Conservation (phyloP, 1,140 invertebrate species). For the Drosophila prosaltans region DNA sequence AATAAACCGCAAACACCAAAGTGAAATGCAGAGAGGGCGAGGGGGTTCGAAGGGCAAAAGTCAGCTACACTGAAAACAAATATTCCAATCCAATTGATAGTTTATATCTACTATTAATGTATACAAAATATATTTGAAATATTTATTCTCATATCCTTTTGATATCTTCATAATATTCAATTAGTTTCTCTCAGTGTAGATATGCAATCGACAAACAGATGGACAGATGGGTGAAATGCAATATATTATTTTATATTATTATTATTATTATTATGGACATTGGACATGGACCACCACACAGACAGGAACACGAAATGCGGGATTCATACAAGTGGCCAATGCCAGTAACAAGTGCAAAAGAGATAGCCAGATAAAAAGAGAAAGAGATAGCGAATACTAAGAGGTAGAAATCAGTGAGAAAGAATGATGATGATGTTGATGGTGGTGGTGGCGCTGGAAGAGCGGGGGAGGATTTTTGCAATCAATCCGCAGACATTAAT, state of each 20-base stretch:
- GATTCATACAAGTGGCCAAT: slow-evolving; percentile 70
- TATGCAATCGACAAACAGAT: slow-evolving; percentile 43
- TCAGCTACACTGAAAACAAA: slow-evolving; percentile 1
- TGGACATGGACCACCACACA: slow-evolving; percentile 52
- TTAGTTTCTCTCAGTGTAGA: slow-evolving; percentile 16
- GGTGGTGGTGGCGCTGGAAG: too few species aligned
- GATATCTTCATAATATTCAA: too few species aligned
- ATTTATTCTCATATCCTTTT: too few species aligned
- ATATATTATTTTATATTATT: slow-evolving; percentile 80
- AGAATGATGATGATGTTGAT: not conserved
- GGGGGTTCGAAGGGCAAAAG: too few species aligned
- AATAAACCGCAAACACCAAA: slow-evolving; percentile 72
- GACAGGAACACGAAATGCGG: slow-evolving; percentile 28
- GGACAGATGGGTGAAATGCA: slow-evolving; percentile 57
- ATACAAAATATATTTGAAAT: too few species aligned
- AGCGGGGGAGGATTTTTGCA: slow-evolving; percentile 40
- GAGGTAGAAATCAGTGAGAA: not conserved
- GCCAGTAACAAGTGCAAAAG: slow-evolving; percentile 22
- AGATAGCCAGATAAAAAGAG: not conserved
- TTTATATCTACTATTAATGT: too few species aligned
- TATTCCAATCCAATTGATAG: too few species aligned
- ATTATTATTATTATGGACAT: slow-evolving; percentile 63
- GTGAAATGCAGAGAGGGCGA: slow-evolving; percentile 22
- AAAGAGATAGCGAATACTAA: not conserved
- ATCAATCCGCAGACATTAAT: slow-evolving; percentile 82